These are phyloP conservation scores for Pogonognathellus flavescens DNA, from an alignment of 1,140 invertebrate genomes.

Conservation along the genomic window DNA sequence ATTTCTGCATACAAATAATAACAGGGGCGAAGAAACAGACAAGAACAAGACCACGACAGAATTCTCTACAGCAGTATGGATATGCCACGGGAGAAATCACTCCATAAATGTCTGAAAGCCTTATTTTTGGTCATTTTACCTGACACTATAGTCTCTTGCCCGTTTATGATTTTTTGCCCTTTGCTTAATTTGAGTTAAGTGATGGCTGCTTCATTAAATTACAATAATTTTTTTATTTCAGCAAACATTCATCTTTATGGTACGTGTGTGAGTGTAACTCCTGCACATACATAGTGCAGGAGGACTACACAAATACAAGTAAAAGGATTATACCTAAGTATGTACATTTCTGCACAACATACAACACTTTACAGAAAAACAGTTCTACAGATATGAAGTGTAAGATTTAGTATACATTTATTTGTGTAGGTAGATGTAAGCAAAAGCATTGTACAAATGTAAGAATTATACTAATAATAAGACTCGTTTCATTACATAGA, in stretches of 20 bases:
- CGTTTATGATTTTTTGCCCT: slow-evolving; percentile 8
- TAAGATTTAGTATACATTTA: no score
- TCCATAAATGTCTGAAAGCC: slow-evolving; percentile 39
- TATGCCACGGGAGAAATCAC: slow-evolving; percentile 31
- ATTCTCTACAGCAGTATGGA: background rate
- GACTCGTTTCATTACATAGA: background rate
- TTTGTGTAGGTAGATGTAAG: slow-evolving; percentile 2
- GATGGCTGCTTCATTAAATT: slow-evolving; percentile 38
- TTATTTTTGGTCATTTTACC: slow-evolving; percentile 35
- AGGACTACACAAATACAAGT: no score
- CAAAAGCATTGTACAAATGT: background rate
- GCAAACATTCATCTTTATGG: slow-evolving; percentile 6
- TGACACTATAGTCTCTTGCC: background rate
- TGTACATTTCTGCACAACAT: no score
- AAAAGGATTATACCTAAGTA: no score
- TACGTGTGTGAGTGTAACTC: slow-evolving; percentile 9
- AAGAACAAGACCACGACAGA: background rate
- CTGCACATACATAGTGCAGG: no score
- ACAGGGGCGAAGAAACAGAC: background rate
- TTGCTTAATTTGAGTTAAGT: slow-evolving; percentile 27
- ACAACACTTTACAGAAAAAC: no score
- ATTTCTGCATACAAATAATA: slow-evolving; percentile 5
- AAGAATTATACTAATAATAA: background rate
- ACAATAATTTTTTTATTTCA: background rate
- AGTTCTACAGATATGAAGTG: no score